These are phyloP conservation scores for Ganaspis sp. DNA, from an alignment of 1,140 invertebrate genomes.

Conservation along the genomic window DNA sequence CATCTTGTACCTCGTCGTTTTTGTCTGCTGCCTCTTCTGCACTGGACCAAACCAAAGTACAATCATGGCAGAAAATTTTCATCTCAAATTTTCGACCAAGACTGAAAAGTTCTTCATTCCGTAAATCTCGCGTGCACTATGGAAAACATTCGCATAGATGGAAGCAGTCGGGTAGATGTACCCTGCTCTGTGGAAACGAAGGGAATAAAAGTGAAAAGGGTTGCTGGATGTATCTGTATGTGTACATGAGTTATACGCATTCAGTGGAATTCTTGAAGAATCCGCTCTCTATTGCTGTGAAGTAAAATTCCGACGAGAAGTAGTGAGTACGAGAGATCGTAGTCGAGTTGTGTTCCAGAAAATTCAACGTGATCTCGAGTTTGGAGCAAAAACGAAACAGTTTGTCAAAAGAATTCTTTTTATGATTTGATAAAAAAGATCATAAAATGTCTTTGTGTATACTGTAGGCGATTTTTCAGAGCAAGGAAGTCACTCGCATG, in stretches of 20 bases:
- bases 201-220: neutral
- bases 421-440: neutral
- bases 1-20: constrained; percentile 63
- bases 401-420: neutral
- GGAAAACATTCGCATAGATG: neutral
- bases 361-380: neutral
- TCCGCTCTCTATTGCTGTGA: constrained; percentile 1
- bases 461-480: neutral
- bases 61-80: constrained; percentile 58
- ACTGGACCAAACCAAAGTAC: constrained; percentile 46
- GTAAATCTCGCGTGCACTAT: neutral
- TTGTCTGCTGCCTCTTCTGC: constrained; percentile 55
- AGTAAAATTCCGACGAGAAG: constrained; percentile 6
- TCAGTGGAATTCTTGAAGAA: constrained; percentile 19
- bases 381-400: constrained; percentile 6
- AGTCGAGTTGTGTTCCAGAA: neutral
- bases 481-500: too few species aligned
- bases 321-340: neutral
- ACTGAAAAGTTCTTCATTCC: constrained; percentile 28
- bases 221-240: too few species aligned
- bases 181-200: neutral
- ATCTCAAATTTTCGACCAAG: constrained; percentile 56
- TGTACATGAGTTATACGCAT: constrained; percentile 14
- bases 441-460: constrained; percentile 23
- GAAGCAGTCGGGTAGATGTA: neutral